Evolutionary conservation across 2,797 vertebrate genomes (phyloP), one percentile per base, ranked within the genome.

Genomic region (Labeo calbasu): DNA sequence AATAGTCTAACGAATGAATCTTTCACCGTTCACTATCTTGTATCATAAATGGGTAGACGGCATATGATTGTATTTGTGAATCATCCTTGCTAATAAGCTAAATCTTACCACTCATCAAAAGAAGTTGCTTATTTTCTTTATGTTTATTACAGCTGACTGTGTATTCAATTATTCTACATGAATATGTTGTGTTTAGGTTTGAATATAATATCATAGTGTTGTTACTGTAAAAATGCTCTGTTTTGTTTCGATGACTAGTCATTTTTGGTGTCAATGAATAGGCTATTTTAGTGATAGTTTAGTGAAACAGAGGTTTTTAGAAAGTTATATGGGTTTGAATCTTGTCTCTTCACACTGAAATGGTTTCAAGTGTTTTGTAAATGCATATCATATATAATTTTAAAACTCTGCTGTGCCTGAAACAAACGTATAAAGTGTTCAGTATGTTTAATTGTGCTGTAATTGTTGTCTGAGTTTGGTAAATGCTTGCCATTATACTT

Each of bases 61-160:
- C 50, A 23, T n/a, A 69, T 69, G 78, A 79, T 32, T 79, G 59
- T 79, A 65, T 32, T 32, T 48, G 46, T 79, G 59, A 50, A 48
- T 25, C 43, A 51, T 51, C 25, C 8, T 72, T 21, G 55, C 13
- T 46, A 9, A 48, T 61, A 25, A 77, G n/a, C 59, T 66, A 19
- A 32, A 51, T 63, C 15, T 1, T n/a, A 46, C 12, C 43, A 36
- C 55, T 63, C 13, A 77, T 17, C 9, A 69, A 57, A 46, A 19
- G 12, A 43, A 59, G 36, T 77, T 61, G 57, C 21, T 50, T 71
- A 32, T 36, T 2, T 61, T 50, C 19, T 51, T 28, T 32, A 72
- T 48, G 8, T 50, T 10, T 36, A 63, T 61, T 11, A 5, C 25
- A 8, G 17, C 36, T 46, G 36, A 70, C 5, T 1, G n/a, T 71